A percentile compares a stretch with the other conserved stretches of the same genome.
Evolutionary conservation across 2,888 invertebrate genomes (phyloP).

Genomic region (Meiosimyza decipiens): DNA sequence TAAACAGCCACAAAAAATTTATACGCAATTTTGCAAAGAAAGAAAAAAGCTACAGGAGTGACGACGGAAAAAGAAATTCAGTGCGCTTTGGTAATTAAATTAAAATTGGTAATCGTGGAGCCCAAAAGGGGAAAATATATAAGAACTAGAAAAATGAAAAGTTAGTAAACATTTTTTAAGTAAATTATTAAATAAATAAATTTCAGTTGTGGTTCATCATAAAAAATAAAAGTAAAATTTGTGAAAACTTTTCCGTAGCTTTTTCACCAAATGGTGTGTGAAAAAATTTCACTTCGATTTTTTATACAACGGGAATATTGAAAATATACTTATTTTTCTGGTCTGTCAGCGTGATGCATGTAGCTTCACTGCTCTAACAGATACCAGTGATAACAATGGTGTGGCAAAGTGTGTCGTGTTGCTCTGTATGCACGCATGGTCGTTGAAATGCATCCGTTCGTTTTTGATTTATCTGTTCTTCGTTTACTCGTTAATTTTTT

Average conservation of each 20-base stretch:
- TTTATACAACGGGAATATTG: constrained; percentile 41
- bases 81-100: constrained; percentile 36
- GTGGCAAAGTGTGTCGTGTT: too few relatives aligned
- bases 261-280: constrained; percentile 30
- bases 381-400: background rate
- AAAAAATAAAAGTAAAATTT: too few relatives aligned
- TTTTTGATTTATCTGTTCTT: background rate
- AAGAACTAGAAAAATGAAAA: too few relatives aligned
- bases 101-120: background rate
- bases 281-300: constrained; percentile 50
- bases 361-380: constrained; percentile 12
- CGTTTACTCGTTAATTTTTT: constrained; percentile 6
- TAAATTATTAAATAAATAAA: too few relatives aligned
- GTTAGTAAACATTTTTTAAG: too few relatives aligned
- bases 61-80: constrained; percentile 8
- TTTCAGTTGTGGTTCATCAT: too few relatives aligned
- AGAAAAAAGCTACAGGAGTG: background rate
- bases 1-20: background rate
- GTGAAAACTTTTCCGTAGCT: too few relatives aligned
- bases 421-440: too few relatives aligned
- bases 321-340: constrained; percentile 43
- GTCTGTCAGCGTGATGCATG: background rate
- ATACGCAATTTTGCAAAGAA: constrained; percentile 17
- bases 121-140: background rate
- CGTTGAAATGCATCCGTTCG: background rate